phyloP scores from a whole-genome alignment of 2,888 invertebrate genomes.

The Rotaria sp. region DNA sequence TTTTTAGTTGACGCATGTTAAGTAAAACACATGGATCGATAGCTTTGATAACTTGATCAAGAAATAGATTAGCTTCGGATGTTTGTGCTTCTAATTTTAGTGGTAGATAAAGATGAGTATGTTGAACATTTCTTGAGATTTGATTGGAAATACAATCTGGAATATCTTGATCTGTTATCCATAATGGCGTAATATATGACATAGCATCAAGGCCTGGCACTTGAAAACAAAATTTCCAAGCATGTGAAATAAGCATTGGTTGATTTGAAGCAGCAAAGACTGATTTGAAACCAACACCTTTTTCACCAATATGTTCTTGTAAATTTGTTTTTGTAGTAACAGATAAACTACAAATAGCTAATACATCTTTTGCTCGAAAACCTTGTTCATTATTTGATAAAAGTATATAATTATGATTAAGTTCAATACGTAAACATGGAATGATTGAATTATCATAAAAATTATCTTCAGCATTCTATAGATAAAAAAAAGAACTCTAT shows the following conservation, averaged over 20 bases:
- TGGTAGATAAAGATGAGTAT: conserved; percentile 32
- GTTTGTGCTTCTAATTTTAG: not conserved
- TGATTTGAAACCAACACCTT: conserved; percentile 36
- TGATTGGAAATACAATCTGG: not conserved
- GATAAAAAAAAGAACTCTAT: not conserved
- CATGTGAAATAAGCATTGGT: conserved; percentile 24
- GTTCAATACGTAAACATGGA: conserved; percentile 12
- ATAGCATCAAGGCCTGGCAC: conserved; percentile 29
- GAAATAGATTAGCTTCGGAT: not conserved
- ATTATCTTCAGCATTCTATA: conserved; percentile 30
- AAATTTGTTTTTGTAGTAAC: conserved; percentile 16
- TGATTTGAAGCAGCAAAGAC: conserved; percentile 34
- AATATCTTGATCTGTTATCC: not conserved
- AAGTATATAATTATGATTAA: conserved; percentile 28
- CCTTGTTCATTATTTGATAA: conserved; percentile 36
- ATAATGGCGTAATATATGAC: conserved; percentile 31
- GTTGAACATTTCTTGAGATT: not conserved
- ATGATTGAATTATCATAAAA: not conserved
- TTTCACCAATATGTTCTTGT: conserved; percentile 36
- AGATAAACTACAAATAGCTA: conserved; percentile 32
- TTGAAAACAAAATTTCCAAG: conserved; percentile 30
- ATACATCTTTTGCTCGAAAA: conserved; percentile 12
- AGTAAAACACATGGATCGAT: not conserved
- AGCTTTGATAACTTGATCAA: not conserved
- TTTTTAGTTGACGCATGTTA: not conserved